phyloP scores from a whole-genome alignment of 2,113 vertebrate genomes.

The Cinclus cinclus region DNA sequence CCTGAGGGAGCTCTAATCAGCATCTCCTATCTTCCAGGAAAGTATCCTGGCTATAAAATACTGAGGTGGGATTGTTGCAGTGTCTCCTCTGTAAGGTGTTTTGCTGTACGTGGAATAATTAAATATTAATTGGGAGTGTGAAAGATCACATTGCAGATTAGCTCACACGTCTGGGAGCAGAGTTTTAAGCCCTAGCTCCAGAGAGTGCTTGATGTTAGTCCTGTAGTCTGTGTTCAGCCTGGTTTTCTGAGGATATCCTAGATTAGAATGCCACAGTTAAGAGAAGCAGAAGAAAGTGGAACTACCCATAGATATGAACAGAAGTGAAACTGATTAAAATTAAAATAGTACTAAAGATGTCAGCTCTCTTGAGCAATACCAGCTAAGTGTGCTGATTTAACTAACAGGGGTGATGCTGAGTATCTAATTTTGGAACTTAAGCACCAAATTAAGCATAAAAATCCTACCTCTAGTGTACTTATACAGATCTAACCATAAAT shows the following conservation, averaged over 20 bases:
- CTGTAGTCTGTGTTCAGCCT: not conserved
- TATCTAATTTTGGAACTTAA: not conserved
- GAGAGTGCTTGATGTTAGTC: not conserved
- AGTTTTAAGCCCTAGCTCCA: not conserved
- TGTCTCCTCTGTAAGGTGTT: constrained; percentile 34
- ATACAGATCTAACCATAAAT: not conserved
- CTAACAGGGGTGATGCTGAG: not conserved
- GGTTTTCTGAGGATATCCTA: not conserved
- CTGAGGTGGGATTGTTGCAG: not conserved
- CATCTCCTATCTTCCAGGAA: constrained; percentile 44
- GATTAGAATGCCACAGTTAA: not conserved
- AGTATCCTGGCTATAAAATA: constrained; percentile 58
- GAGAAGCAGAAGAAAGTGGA: constrained; percentile 1
- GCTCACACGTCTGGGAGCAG: not conserved
- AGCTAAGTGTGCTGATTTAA: not conserved
- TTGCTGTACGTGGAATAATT: constrained; percentile 26
- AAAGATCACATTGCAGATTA: not conserved
- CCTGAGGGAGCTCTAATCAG: constrained; percentile 55
- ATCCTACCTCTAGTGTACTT: not conserved
- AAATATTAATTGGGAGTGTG: constrained; percentile 31
- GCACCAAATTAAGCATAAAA: not conserved
- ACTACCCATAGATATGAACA: not conserved
- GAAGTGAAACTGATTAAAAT: constrained; percentile 44
- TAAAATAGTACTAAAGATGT: not conserved
- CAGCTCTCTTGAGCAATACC: constrained; percentile 21